A percentile compares a stretch with the other conserved stretches of the same genome.
Conservation (phyloP, 2,113 vertebrate genomes). For the Syngnathus floridae region DNA sequence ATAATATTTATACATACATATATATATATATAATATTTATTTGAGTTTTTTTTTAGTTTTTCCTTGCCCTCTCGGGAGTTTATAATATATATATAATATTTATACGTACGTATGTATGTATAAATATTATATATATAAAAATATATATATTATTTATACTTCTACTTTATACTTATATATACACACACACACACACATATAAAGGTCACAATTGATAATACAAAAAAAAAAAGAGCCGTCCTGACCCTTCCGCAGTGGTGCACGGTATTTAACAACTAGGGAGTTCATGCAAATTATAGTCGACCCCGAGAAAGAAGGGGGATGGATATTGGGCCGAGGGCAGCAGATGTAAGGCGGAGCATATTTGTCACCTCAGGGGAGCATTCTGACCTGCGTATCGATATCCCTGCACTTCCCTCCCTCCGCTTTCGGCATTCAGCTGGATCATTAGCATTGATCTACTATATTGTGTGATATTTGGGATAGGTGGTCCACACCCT, state of each 20-base stretch:
- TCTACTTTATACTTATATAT: too few relatives aligned
- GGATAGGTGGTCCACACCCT: not conserved
- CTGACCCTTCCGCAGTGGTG: conserved; percentile 26
- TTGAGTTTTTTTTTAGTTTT: too few relatives aligned
- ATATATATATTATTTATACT: too few relatives aligned
- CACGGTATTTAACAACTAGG: conserved; percentile 58
- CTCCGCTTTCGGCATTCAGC: conserved; percentile 37
- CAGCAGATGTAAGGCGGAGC: conserved; percentile 54
- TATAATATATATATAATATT: too few relatives aligned
- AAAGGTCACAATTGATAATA: conserved; percentile 6
- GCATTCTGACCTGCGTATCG: conserved; percentile 54
- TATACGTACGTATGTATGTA: too few relatives aligned
- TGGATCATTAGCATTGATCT: conserved; percentile 60
- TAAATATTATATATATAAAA: too few relatives aligned
- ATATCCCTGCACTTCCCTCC: conserved; percentile 33
- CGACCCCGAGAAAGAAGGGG: conserved; percentile 36
- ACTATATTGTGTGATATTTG: not conserved
- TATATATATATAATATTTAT: too few relatives aligned
- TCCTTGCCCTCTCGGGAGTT: too few relatives aligned
- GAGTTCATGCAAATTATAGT: conserved; percentile 52
- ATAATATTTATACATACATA: too few relatives aligned
- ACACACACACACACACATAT: too few relatives aligned
- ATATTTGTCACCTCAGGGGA: conserved; percentile 47
- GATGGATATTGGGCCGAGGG: conserved; percentile 33
- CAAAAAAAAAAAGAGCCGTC: conserved; percentile 2